Evolutionary conservation across 1,140 invertebrate genomes (phyloP).

Genomic region (Notospermus geniculatus): DNA sequence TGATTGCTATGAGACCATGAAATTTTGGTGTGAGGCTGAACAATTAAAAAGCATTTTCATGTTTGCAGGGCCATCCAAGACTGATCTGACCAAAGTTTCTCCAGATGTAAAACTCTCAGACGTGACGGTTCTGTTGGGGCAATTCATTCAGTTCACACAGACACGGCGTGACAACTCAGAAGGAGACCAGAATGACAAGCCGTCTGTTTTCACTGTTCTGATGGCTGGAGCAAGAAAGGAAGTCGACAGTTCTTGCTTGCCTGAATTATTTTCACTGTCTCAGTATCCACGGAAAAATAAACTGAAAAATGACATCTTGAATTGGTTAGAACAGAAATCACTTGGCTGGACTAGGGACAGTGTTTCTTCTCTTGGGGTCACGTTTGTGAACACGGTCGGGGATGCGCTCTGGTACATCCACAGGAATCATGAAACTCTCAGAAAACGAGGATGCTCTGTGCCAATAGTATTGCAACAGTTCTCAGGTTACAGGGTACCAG

Average conservation of each 20-base stretch:
- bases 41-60: no score
- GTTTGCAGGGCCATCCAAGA: no score
- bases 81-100: no score
- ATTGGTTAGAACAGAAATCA: background rate
- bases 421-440: conserved; percentile 2
- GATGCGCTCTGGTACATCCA: background rate
- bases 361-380: background rate
- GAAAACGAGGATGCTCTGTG: background rate
- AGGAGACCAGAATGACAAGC: background rate
- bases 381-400: background rate
- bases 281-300: conserved; percentile 6
- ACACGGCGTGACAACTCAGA: no score
- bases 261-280: background rate
- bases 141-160: no score
- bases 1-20: no score
- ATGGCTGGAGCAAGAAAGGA: background rate
- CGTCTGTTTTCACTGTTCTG: conserved; percentile 2
- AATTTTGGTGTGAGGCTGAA: no score
- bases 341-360: background rate
- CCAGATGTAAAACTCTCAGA: no score
- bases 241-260: background rate
- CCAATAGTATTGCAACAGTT: background rate
- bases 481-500: background rate
- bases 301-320: conserved; percentile 4
- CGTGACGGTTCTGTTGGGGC: no score